A percentile compares a stretch with the other conserved stretches of the same genome.
Conservation (phyloP, 1,140 invertebrate species). For the Cotesia typhae region DNA sequence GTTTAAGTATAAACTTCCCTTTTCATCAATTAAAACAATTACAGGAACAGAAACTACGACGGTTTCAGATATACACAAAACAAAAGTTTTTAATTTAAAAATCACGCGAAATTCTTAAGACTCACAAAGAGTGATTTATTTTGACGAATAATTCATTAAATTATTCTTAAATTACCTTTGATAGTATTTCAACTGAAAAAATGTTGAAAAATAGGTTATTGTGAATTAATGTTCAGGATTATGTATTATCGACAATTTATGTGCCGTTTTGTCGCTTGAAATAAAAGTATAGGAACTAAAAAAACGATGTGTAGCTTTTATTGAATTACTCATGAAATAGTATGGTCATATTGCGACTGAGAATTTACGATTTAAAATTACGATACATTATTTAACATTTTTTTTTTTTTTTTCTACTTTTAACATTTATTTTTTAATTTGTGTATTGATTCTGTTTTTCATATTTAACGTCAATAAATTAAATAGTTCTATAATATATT, state of each 20-base stretch:
- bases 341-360: slow-evolving; percentile 41
- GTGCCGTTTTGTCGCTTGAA: neutral
- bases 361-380: slow-evolving; percentile 47
- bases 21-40: no score
- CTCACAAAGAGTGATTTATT: no score
- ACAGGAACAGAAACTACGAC: no score
- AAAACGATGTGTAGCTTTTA: slow-evolving; percentile 38
- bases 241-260: neutral
- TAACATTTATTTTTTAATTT: neutral
- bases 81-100: neutral
- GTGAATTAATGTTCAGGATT: no score
- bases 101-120: no score
- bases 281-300: slow-evolving; percentile 15
- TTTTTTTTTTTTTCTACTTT: slow-evolving; percentile 4
- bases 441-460: slow-evolving; percentile 6
- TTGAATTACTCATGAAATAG: slow-evolving; percentile 50
- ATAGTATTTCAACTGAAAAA: no score
- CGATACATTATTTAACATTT: slow-evolving; percentile 51
- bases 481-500: no score
- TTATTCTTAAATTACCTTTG: no score
- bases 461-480: neutral
- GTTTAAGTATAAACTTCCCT: no score
- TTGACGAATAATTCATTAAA: no score
- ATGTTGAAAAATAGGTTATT: no score
- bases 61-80: no score